Base-by-base conservation (phyloP, 2,888 invertebrate species). In the Ypsolopha scabrella region DNA sequence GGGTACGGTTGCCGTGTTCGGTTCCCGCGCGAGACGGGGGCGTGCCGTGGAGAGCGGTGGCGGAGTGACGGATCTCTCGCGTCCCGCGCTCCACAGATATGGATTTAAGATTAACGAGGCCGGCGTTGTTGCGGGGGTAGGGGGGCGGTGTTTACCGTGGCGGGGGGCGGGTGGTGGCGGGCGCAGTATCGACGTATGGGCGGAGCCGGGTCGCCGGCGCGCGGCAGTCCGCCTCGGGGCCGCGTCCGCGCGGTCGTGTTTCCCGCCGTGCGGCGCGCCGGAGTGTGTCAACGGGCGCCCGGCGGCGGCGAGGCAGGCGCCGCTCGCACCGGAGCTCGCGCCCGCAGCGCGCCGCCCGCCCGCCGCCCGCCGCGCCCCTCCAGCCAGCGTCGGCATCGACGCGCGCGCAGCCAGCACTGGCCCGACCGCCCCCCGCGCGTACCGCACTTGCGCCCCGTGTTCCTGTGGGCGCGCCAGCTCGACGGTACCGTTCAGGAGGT, bases 401-500 rank as follows among this genome's bases (percentile, higher is more conserved):
- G 54, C 57, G 60, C 64, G 72, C 70, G 67, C 56, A 63, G 60
- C 58, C 62, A 56, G 55, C 64, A 68, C 61, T 64, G 68, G 24
- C 24, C 24, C 24, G 24, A 24, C 63, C 63, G 74, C 63, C 77
- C 89, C 51, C 72, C 87, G 69, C 82, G 80, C 64, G 57, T 61
- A 56, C 88, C 92, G 62, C 90, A 91, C 54, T 91, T 94, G 61
- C 93, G 93, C 69, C 94, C 94, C 60, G 92, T 95, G 59, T 95
- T 95, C 78, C 88, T 95, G 61, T 95, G 94, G 94, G 93, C 93
- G 57, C 92, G 92, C 70, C 88, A 90, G 57, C 90, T 90, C 63
- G 92, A 94, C 78, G 92, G 93, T 57, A 90, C 90, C 71, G 94
- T 95, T 75, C 91, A 93, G 70, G 93, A 93, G 78, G 94, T 95